A percentile compares a stretch with the other conserved stretches of the same genome.
Evolutionary conservation across 92 coral and sea anemone species (phyloP).

Genomic region (Epizoanthus fatuus): DNA sequence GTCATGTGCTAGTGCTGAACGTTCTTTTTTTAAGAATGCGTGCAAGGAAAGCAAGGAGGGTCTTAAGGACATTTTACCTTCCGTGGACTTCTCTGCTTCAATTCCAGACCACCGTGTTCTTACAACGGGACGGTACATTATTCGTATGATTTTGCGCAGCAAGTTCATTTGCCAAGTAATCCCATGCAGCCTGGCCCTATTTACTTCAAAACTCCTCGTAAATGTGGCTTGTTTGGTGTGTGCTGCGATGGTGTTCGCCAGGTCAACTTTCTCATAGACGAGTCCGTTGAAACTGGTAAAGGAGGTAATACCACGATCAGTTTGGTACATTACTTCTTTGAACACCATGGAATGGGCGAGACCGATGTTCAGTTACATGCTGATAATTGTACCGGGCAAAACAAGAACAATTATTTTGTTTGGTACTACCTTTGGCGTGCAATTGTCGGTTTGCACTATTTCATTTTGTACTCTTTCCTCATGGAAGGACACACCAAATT

Average conservation of each 20-base stretch:
- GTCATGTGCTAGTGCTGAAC: background rate
- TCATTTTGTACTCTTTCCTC: slow-evolving; percentile 56
- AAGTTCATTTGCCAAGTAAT: slow-evolving; percentile 67
- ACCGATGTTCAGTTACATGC: slow-evolving; percentile 63
- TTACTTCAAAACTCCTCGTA: slow-evolving; percentile 77
- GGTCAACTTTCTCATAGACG: slow-evolving; percentile 67
- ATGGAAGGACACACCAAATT: slow-evolving; percentile 59
- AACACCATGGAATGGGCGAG: slow-evolving; percentile 75
- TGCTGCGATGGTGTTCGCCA: slow-evolving; percentile 73
- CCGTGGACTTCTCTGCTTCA: background rate
- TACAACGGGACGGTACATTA: slow-evolving; percentile 56
- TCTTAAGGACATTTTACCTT: too few relatives aligned
- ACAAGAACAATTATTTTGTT: slow-evolving; percentile 66
- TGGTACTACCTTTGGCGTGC: slow-evolving; percentile 67
- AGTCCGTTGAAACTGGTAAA: slow-evolving; percentile 59
- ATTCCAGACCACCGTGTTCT: slow-evolving; percentile 38
- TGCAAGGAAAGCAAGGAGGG: background rate
- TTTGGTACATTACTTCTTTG: slow-evolving; percentile 55
- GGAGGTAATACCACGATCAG: slow-evolving; percentile 71
- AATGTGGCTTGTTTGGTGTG: slow-evolving; percentile 72
- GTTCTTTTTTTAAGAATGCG: slow-evolving; percentile 1
- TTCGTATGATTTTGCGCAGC: slow-evolving; percentile 77
- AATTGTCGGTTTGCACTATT: slow-evolving; percentile 32
- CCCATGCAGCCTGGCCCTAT: slow-evolving; percentile 83
- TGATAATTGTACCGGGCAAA: slow-evolving; percentile 73